These are phyloP conservation scores for Drosophila parthenogenetica DNA, from an alignment of 2,888 invertebrate genomes.

Conservation along the genomic window DNA sequence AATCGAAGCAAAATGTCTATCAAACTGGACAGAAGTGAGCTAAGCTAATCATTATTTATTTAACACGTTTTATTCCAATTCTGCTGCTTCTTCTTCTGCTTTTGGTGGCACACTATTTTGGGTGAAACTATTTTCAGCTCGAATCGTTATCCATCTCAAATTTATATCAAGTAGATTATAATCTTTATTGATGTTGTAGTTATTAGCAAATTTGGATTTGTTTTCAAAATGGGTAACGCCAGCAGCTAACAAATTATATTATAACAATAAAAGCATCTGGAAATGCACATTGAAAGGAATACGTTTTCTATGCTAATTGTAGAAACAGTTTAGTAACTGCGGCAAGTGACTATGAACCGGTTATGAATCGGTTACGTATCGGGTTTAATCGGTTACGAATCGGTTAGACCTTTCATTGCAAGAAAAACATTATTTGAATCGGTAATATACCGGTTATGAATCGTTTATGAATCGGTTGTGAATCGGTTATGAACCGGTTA, in stretches of 20 bases:
- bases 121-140: not conserved
- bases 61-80: conserved; percentile 24
- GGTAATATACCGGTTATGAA: not conserved
- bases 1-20: conserved; percentile 45
- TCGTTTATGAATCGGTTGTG: not conserved
- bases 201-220: not conserved
- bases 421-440: too few species aligned
- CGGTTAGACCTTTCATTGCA: too few species aligned
- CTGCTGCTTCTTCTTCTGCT: not conserved
- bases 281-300: too few species aligned
- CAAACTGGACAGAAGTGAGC: conserved; percentile 37
- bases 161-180: not conserved
- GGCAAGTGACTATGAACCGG: not conserved
- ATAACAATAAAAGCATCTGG: too few species aligned
- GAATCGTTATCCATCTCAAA: not conserved
- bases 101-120: not conserved
- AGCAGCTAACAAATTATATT: not conserved
- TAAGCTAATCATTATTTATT: conserved; percentile 20
- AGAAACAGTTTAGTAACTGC: too few species aligned
- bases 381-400: conserved; percentile 7
- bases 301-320: too few species aligned
- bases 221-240: not conserved
- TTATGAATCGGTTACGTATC: conserved; percentile 3
- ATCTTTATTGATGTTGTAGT: not conserved
- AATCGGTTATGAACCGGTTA: conserved; percentile 8